Base-by-base conservation (phyloP, 2,888 invertebrate genomes). In the Watsonalla cultraria region DNA sequence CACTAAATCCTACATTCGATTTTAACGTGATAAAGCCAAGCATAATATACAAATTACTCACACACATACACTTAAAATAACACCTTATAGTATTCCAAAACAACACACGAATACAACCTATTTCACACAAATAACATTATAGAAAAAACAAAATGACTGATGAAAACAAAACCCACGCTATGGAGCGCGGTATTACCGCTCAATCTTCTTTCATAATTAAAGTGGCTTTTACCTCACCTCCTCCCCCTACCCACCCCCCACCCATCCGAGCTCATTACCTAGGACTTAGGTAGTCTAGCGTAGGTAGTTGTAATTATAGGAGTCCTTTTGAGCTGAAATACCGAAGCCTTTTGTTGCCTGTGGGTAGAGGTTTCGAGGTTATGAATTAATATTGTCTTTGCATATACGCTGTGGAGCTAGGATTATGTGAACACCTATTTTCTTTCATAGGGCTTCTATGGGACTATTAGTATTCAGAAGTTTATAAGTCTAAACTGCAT, bases 201-300 rank as follows among this genome's bases (percentile, higher is more conserved):
- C 89, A 84, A 88, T 88, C 85, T 89, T 87, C 86, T 85, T 87
- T 86, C 86, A 87, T 89, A 88, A 89, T 89, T 88, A 86, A 81
- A 85, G 82, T 83, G 83, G 82, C 84, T 82, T 82, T 80, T 76
- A 82, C 81, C 78, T 74, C 77, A 60, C 65, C 57, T 61, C 65
- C 65, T 68, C 54, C 58, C 64, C 59, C 57, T 55, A 59, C 54
- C 52, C 57, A 47, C 39, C 47, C 56, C 51, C 46, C 48, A 56
- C 57, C 60, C 61, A 57, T 50, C 64, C 53, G 55, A 68, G 70
- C 81, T 82, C 82, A 84, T 85, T 87, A 89, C 88, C 88, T 89
- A 86, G 67, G 69, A 68, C 66, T 74, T 75, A 75, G 70, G 72
- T 65, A 58, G 56, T 62, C 62, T 70, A 69, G 72, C 68, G 73